phyloP scores from a whole-genome alignment of 1,140 invertebrate species.

The Piezodorus guildinii region DNA sequence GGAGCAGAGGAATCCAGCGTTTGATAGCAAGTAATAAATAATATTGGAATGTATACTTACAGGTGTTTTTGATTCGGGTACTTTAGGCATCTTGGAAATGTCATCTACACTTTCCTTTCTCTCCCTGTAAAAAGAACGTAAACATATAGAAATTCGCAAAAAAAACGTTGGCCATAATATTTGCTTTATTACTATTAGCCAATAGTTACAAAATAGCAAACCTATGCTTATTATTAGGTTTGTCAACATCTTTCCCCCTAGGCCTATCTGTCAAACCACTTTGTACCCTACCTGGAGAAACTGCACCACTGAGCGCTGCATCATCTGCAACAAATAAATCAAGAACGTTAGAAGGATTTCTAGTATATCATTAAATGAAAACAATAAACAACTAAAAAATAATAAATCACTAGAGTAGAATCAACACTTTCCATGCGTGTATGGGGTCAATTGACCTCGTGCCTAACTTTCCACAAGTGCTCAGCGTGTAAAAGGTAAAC shows the following conservation, averaged over 20 bases:
- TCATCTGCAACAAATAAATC: too few species aligned
- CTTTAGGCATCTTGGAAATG: constrained; percentile 24
- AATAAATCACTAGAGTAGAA: too few species aligned
- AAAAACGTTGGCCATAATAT: background rate
- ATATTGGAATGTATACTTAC: constrained; percentile 17
- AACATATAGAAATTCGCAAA: background rate
- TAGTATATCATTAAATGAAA: too few species aligned
- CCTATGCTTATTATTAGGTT: constrained; percentile 7
- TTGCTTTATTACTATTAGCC: background rate
- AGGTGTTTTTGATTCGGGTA: constrained; percentile 22
- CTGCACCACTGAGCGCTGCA: too few species aligned
- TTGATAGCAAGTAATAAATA: too few species aligned
- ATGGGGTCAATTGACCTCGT: too few species aligned
- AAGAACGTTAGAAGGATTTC: too few species aligned
- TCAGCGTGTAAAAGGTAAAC: too few species aligned
- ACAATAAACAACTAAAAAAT: too few species aligned
- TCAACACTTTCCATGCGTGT: too few species aligned
- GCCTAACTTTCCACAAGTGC: too few species aligned
- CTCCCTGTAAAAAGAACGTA: constrained; percentile 20
- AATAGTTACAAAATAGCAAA: constrained; percentile 4
- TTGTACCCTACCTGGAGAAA: background rate
- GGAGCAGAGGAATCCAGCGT: background rate
- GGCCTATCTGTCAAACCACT: constrained; percentile 6
- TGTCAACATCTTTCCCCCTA: constrained; percentile 12
- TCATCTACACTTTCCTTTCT: constrained; percentile 22